Evolutionary conservation across 2,888 invertebrate genomes (phyloP), one percentile per base, ranked within the genome.

Genomic region (Drosophila ezoana): DNA sequence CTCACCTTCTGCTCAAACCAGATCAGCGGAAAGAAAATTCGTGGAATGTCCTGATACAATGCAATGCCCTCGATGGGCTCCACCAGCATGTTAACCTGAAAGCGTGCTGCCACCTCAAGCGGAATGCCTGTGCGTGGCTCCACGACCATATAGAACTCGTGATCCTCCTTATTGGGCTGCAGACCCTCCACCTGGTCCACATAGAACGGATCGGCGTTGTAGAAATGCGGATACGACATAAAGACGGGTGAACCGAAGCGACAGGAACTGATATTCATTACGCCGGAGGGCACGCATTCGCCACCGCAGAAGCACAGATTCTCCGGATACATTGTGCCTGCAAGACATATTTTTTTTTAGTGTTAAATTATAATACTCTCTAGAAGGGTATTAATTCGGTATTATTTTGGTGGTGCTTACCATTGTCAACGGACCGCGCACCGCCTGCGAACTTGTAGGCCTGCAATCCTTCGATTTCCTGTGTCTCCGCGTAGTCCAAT

Each of bases 161-260:
- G 97, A 33, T 94, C 93, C 0, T 94, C 93, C 58, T 89, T 58
- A 1, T 94, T 93, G 0, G 98, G 96, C 1, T 92, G 80, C 89
- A 98, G 85, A 0, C 98, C 98, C 0, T 93, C 93, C 0, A 97
- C 94, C 47, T 93, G 93, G 13, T 95, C 93, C 11, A 93, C 76
- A 69, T 96, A 95, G 68, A 92, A 93, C 0, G 95, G 94, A 92
- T 97, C 97, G 0, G 94, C 97, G 80, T 95, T 94, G 87, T 95
- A 93, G 92, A 97, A 98, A 92, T 98, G 97, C 0, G 98, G 98
- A 78, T 96, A 94, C 0, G 97, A 96, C 76, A 97, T 94, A 90
- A 96, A 97, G 0, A 96, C 95, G 0, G 98, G 98, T 0, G 97
- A 95, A 6, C 96, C 96, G 87, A 93, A 96, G 56, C 96, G 94